Percentiles rank a stretch among this genome's conserved stretches.
These are phyloP conservation scores for Drosophila willistoni DNA, from an alignment of 1,140 invertebrate genomes.

Conservation along the genomic window DNA sequence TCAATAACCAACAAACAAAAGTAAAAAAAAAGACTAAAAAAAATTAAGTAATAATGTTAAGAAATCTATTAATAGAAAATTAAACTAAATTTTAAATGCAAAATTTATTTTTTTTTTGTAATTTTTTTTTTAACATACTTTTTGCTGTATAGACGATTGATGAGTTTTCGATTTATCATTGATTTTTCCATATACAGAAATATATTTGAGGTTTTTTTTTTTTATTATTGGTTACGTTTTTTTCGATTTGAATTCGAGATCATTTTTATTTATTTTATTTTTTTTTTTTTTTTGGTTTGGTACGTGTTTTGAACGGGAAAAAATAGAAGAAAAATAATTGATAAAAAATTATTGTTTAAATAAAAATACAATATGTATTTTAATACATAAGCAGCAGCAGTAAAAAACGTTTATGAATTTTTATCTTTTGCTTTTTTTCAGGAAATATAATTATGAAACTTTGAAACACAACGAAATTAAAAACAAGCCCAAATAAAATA, in stretches of 20 bases:
- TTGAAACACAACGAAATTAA: neutral
- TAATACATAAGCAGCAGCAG: neutral
- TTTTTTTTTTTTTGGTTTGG: conserved; percentile 41
- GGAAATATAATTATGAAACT: neutral
- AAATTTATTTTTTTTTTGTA: neutral
- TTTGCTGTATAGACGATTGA: conserved; percentile 7
- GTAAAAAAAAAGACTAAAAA: conserved; percentile 7
- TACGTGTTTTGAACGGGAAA: conserved; percentile 48
- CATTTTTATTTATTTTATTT: no score
- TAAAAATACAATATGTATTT: conserved; percentile 11
- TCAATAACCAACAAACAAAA: conserved; percentile 2
- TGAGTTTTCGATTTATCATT: no score
- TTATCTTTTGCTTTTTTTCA: neutral
- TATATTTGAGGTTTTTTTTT: neutral
- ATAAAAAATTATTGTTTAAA: conserved; percentile 61
- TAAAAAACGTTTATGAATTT: no score
- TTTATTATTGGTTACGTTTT: conserved; percentile 58
- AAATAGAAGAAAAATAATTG: conserved; percentile 70
- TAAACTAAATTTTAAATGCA: neutral
- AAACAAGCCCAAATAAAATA: neutral
- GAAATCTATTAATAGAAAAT: neutral
- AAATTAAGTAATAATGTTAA: neutral
- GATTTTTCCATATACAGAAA: conserved; percentile 23
- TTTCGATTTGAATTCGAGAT: conserved; percentile 16
- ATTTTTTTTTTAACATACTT: neutral